Percentiles rank a stretch among this genome's conserved stretches.
Evolutionary conservation across 2,113 vertebrate genomes (phyloP).

Genomic region (Rafetus swinhoei): DNA sequence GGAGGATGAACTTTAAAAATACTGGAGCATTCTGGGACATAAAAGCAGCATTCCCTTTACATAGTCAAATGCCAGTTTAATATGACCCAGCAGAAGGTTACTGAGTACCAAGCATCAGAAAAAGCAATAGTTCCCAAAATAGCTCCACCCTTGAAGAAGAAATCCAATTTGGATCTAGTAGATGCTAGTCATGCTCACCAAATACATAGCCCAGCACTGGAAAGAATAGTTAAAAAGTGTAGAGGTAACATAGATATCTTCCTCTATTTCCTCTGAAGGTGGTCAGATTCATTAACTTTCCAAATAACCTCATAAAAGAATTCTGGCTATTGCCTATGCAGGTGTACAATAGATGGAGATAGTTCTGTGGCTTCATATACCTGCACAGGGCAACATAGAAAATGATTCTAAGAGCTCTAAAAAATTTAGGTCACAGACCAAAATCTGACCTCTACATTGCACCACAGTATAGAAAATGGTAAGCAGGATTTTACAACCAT

Average conservation of each 20-base stretch:
- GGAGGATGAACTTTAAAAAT: too few species aligned
- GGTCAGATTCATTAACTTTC: not conserved
- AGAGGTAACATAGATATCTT: not conserved
- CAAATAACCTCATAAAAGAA: not conserved
- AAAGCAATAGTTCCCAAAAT: not conserved
- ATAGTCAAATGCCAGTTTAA: not conserved
- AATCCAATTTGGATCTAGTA: too few species aligned
- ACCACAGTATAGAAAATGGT: not conserved
- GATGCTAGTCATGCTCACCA: not conserved
- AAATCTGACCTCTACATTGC: not conserved
- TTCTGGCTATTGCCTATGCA: not conserved
- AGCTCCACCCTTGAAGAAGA: not conserved
- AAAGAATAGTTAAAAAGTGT: not conserved
- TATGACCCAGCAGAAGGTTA: not conserved
- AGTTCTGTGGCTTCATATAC: not conserved
- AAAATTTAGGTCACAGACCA: not conserved
- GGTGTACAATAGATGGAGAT: not conserved
- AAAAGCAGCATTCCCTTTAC: not conserved
- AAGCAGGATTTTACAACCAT: not conserved
- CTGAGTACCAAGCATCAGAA: not conserved
- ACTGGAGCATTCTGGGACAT: too few species aligned
- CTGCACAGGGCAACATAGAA: not conserved
- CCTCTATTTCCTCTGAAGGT: not conserved
- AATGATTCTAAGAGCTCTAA: not conserved
- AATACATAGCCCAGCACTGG: not conserved